Conservation (phyloP, 2,888 invertebrate species). For the Orchesella flavescens region DNA sequence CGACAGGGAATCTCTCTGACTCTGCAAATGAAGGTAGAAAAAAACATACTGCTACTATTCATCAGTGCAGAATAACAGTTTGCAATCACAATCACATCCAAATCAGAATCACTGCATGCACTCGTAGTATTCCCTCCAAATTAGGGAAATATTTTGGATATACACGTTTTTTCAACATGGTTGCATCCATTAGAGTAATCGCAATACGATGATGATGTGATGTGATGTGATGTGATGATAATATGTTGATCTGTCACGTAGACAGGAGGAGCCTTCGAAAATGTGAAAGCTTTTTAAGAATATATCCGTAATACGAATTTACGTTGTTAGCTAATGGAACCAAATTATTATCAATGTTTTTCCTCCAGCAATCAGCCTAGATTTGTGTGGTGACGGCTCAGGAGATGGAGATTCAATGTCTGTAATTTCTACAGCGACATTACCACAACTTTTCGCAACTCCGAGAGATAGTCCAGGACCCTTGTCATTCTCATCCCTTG, state of each 20-base stretch:
- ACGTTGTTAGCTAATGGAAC: background rate
- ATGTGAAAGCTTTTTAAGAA: background rate
- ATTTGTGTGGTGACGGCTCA: slow-evolving; percentile 71
- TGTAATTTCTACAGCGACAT: slow-evolving; percentile 78
- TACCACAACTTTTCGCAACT: slow-evolving; percentile 71
- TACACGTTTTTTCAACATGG: too few relatives aligned
- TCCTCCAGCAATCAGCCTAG: slow-evolving; percentile 70
- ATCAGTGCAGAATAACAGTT: background rate
- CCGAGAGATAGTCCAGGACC: slow-evolving; percentile 71
- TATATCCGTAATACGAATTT: slow-evolving; percentile 17
- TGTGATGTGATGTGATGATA: too few relatives aligned
- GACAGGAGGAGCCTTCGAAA: background rate
- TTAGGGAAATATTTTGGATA: too few relatives aligned
- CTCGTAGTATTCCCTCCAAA: too few relatives aligned
- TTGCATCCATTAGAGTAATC: too few relatives aligned
- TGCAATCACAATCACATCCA: too few relatives aligned
- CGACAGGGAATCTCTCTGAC: slow-evolving; percentile 82
- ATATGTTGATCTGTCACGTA: too few relatives aligned
- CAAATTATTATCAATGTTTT: background rate
- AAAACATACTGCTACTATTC: background rate
- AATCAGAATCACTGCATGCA: too few relatives aligned
- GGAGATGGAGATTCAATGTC: slow-evolving; percentile 72
- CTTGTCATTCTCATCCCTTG: slow-evolving; percentile 69
- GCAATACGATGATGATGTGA: too few relatives aligned
- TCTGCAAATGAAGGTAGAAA: slow-evolving; percentile 83